Evolutionary conservation across 2,113 vertebrate species (phyloP).

Genomic region (Hippocampus guttulatus): DNA sequence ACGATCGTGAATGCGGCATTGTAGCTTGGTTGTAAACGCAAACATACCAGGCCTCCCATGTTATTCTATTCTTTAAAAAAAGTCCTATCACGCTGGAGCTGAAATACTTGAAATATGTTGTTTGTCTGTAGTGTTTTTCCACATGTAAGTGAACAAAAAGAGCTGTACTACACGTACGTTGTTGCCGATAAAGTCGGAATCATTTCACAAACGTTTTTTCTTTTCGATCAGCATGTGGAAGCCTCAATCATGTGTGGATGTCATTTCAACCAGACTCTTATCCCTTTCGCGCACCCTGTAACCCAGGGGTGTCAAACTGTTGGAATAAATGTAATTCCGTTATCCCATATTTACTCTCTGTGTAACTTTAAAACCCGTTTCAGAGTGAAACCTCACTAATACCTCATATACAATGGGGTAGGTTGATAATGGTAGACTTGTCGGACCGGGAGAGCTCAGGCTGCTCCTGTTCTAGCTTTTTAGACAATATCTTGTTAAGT

Average conservation of each 20-base stretch:
- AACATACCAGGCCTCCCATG: neutral
- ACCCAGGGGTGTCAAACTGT: too few species aligned
- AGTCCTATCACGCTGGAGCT: neutral
- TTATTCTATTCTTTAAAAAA: neutral
- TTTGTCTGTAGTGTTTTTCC: slow-evolving; percentile 47
- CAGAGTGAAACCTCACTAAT: too few species aligned
- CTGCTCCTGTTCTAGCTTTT: too few species aligned
- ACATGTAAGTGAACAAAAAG: neutral
- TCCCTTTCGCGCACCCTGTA: too few species aligned
- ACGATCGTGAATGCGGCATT: neutral
- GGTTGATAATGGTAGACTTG: too few species aligned
- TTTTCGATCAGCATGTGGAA: neutral
- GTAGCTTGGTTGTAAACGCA: neutral
- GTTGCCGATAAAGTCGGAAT: neutral
- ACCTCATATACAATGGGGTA: too few species aligned
- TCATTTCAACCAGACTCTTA: neutral
- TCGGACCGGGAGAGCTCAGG: too few species aligned
- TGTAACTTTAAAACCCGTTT: too few species aligned
- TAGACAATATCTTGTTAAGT: too few species aligned
- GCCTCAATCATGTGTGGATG: neutral
- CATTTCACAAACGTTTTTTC: neutral
- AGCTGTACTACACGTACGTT: neutral
- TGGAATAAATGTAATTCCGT: too few species aligned
- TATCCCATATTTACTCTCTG: too few species aligned
- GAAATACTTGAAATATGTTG: slow-evolving; percentile 9